A percentile compares a stretch with the other conserved stretches of the same genome.
Evolutionary conservation across 2,888 invertebrate genomes (phyloP).

Genomic region (Ectobius pallidus): DNA sequence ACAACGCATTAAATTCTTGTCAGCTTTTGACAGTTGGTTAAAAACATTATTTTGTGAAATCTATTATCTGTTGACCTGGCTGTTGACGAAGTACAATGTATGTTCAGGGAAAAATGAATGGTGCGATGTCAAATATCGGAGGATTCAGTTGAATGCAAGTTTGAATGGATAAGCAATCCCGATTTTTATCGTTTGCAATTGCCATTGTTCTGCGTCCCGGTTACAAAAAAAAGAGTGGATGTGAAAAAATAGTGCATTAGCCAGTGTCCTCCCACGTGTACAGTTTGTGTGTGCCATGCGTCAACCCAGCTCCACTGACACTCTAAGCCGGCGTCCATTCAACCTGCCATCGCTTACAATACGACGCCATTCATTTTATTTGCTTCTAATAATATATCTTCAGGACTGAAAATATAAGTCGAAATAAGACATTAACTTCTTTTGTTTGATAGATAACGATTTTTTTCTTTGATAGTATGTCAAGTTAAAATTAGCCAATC

Average conservation of each 20-base stretch:
- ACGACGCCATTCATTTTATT: background rate
- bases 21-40: constrained; percentile 5
- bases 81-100: background rate
- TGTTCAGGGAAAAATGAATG: background rate
- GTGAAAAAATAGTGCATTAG: background rate
- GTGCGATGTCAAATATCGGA: background rate
- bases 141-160: background rate
- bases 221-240: background rate
- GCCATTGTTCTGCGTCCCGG: background rate
- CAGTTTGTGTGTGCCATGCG: background rate
- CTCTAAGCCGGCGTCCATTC: constrained; percentile 1
- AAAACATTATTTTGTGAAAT: background rate
- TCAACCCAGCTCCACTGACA: background rate
- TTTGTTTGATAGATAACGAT: too few relatives aligned
- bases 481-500: too few relatives aligned
- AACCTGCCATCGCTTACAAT: background rate
- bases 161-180: background rate
- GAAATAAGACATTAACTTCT: too few relatives aligned
- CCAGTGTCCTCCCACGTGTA: constrained; percentile 2
- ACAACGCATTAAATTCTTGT: background rate
- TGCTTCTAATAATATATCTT: background rate
- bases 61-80: background rate
- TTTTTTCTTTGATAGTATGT: too few relatives aligned
- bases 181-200: constrained; percentile 10
- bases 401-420: too few relatives aligned